Evolutionary conservation across 2,797 vertebrate species (phyloP), one percentile per base, ranked within the genome.

Genomic region (Steatocranus sp.): DNA sequence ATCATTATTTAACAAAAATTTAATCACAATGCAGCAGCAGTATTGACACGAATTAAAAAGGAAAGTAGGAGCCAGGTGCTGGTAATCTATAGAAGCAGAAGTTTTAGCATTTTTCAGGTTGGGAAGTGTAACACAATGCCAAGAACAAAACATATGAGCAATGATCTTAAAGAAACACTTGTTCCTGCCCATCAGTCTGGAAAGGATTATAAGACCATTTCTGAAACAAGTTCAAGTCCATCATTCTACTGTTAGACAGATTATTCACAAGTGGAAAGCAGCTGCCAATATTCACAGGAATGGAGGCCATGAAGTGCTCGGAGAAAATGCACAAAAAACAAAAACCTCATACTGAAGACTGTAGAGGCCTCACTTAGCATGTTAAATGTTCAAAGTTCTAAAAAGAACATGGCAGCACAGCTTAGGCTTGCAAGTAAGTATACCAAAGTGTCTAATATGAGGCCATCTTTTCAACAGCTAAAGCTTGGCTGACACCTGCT

Each of bases 261-360:
- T 63, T 23, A 38, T 36, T 63, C 6, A 0, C n/a, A 38, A 63
- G 58, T 32, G 54, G 54, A 32, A 58, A 32, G 27, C 0, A 38
- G 34, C 34, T 14, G n/a, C 34, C 3, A 3, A 8, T 20, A 6
- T 1, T 2, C 58, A 20, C 58, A 38, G 0, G n/a, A 0, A 36
- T 63, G 58, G 32, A 63, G 7, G 11, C 34, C 61, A 14, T 38
- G 34, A 41, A 23, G 30, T 32, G 1, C 9, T 32, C 54, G 32
- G 54, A 58, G 30, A 58, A 58, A n/a, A 58, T 58, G 30, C 3
- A 34, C 61, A 23, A 38, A 34, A 3, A 9, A 15, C 5, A 9
- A 15, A 38, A 38, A 38, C 2, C 1, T n/a, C 58, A 23, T 6
- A 20, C n/a, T 38, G 4, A 20, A 38, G 61, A 38, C n/a, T 38